Evolutionary conservation across 1,140 invertebrate genomes (phyloP), one percentile per base, ranked within the genome.

Genomic region (Caerostris darwini): DNA sequence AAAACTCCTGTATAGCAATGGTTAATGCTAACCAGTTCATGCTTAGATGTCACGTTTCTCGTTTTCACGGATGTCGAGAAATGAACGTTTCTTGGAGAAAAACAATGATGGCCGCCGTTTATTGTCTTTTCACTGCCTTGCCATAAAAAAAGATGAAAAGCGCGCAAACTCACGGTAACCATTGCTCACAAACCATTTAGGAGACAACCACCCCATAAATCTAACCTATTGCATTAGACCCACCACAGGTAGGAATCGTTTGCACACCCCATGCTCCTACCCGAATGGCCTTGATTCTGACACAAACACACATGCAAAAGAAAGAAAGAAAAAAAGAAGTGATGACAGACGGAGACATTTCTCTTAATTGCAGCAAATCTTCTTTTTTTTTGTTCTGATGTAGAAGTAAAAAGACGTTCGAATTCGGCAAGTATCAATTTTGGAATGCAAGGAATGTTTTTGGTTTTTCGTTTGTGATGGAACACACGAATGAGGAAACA

Each of bases 261-360:
- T 77, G 50, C 8, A 53, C 8, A 5, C 71, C 34, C 71, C 71
- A 34, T 34, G 34, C 34, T 50, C 10, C 71, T 12, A 7, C 34
- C 34, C 12, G 12, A 50, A 12, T 50, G 71, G 14, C 71, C 71
- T 77, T 77, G 19, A 12, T 5, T 50, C 34, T 77, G 71, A 77
- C 71, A 77, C 34, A 53, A 77, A 50, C 34, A 50, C 19, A 53
- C 71, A 34, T 77, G 71, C 34, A 50, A 10, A 10, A 69, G 17
- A 50, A 8, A 34, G 19, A 5, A 7, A 53, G 50, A 19, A 77
- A 77, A 77, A 53, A 77, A 3, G 8, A 50, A 50, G 53, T 5
- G n/a, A 77, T 77, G 34, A 77, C 71, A 77, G 53, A 77, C 71
- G 71, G 71, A 77, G 53, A 77, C 53, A 77, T 77, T 50, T 77